Evolutionary conservation across 2,113 vertebrate genomes (phyloP).

Genomic region (Centropus bengalensis): DNA sequence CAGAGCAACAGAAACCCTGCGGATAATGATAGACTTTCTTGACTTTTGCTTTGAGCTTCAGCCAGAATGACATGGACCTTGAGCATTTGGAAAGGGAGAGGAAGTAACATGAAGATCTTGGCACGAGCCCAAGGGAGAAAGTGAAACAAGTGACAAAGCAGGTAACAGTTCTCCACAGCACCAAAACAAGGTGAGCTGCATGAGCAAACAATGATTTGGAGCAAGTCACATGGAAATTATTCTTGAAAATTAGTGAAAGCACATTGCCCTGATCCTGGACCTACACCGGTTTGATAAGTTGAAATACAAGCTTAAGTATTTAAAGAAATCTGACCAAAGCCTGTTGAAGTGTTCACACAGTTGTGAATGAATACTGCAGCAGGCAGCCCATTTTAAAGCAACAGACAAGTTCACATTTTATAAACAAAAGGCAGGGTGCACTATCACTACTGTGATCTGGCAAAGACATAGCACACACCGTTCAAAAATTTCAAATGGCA

Average conservation of each 20-base stretch:
- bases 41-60: slow-evolving; percentile 6
- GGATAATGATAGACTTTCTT: not conserved
- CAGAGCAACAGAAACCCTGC: slow-evolving; percentile 2
- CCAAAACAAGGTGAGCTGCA: slow-evolving; percentile 12
- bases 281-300: not conserved
- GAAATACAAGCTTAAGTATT: not conserved
- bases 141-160: not conserved
- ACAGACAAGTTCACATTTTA: not conserved
- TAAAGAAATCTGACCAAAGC: not conserved
- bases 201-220: not conserved
- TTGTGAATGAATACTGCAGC: not conserved
- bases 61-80: not conserved
- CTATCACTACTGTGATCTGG: not conserved
- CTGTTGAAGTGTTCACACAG: not conserved
- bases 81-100: not conserved
- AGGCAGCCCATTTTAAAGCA: not conserved
- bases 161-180: not conserved
- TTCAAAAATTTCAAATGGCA: not conserved
- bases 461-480: too few relatives aligned
- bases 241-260: slow-evolving; percentile 6
- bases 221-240: not conserved
- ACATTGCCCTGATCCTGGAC: not conserved
- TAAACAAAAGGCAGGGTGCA: not conserved
- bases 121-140: not conserved
- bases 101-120: not conserved